Evolutionary conservation across 2,888 invertebrate species (phyloP), one percentile per base, ranked within the genome.

Genomic region (Eledona agricola): DNA sequence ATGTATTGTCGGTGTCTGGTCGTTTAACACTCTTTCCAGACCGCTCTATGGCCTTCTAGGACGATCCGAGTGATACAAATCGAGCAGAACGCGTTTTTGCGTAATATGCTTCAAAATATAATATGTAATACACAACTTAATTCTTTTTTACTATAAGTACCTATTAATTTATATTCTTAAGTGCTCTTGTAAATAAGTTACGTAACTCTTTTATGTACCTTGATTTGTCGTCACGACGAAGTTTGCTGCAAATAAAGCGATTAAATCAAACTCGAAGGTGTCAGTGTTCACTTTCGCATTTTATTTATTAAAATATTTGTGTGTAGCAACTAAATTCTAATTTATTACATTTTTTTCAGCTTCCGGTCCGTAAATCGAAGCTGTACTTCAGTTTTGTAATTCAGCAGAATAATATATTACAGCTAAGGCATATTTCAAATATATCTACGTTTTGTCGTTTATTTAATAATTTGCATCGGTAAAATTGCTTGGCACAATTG

Each of bases 121-220:
- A 51, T 37, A n/a, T n/a, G n/a, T n/a, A n/a, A n/a, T 31, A 35
- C 19, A 26, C 28, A 31, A 29, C 13, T 32, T 43, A 45, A 40
- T 49, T 49, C 47, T 49, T 54, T 45, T 51, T 45, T 51, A 35
- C 23, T 35, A 37, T 65, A 61, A 56, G 57, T 63, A 60, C 62
- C 60, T 62, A 59, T 52, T 60, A 57, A 45, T 47, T 58, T 51
- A 50, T 54, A 52, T 46, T 40, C 10, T 7, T 60, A 56, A 60
- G 57, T 59, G 58, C 59, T 63, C 55, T 63, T 59, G 54, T 66
- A 61, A 64, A 65, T 60, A 65, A 58, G 57, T 65, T 62, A 63
- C 58, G 52, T 64, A 60, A 63, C 58, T 63, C 59, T 64, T 62
- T 63, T 64, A 65, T 65, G 66, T 67, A 67, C 67, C 66, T 66